A percentile compares a stretch with the other conserved stretches of the same genome.
Conservation (phyloP, 2,113 vertebrate genomes). For the Elachura formosa region DNA sequence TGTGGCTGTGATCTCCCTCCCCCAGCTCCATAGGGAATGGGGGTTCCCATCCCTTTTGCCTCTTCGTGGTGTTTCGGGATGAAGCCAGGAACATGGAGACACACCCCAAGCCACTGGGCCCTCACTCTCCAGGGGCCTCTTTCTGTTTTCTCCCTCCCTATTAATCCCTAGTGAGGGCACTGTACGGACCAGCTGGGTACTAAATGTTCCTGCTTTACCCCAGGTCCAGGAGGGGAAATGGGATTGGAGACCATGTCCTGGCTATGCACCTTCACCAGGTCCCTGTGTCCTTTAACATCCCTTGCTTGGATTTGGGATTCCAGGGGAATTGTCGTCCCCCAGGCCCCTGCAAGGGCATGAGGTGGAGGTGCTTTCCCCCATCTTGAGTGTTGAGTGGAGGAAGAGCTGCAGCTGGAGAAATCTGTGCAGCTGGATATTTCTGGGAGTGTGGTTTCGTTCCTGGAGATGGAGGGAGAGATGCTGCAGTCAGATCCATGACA, state of each 20-base stretch:
- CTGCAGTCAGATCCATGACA: neutral
- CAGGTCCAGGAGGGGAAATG: neutral
- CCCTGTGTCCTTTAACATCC: neutral
- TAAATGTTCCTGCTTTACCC: neutral
- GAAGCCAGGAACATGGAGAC: neutral
- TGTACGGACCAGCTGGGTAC: neutral
- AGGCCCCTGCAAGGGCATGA: neutral
- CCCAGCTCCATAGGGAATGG: neutral
- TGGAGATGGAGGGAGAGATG: neutral
- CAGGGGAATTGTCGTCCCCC: rapidly evolving
- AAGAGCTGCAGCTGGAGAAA: neutral
- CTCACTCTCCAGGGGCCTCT: neutral
- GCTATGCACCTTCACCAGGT: neutral
- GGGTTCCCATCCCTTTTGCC: neutral
- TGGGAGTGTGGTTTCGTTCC: neutral
- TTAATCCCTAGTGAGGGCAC: neutral
- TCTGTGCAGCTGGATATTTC: neutral
- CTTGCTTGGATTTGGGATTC: neutral
- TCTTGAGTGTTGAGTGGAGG: neutral
- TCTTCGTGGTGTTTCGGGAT: neutral
- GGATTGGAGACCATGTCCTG: neutral
- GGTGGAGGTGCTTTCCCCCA: neutral
- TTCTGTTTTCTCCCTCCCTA: neutral
- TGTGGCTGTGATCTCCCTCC: neutral
- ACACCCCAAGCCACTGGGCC: neutral